Base-by-base conservation (phyloP, 1,140 invertebrate genomes). In the Zelostemma sp. region DNA sequence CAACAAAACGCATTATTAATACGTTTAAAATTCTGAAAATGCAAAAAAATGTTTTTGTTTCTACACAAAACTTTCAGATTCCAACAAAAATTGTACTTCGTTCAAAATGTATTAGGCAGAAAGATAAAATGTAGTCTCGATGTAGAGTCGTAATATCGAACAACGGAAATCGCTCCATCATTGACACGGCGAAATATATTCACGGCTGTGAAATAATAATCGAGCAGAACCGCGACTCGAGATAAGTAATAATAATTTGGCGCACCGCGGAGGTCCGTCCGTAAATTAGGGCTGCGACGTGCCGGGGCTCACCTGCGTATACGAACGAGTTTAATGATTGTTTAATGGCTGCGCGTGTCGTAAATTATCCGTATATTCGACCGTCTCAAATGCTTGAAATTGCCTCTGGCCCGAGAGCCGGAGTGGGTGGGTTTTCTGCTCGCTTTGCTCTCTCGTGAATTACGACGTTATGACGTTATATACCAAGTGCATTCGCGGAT, bases 291-390 rank as follows among this genome's bases (percentile, higher is more conserved):
- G 60, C 59, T 64, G 74, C 72, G 81, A 84, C 81, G 76, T 81
- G 78, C 55, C 75, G 49, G 76, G 69, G 66, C 76, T 81, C 82
- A 81, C 83, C 80, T 83, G 81, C 82, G 79, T 78, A 82, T 81
- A 77, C 80, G 80, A 84, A 85, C 82, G 80, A 83, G 82, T 85
- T 85, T 85, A 85, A 85, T 85, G 84, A 85, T 85, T 85, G 84
- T 85, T 85, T 85, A 85, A 85, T 85, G 83, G 80, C 75, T 78
- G 74, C 74, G 74, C 75, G 77, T 80, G 79, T 84, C 82, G 76
- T 85, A 85, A 85, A 85, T 85, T 85, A 85, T 81, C 78, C 80
- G 77, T 77, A 74, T 81, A 83, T 83, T 82, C 82, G 82, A 82
- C 68, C 76, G 80, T 82, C 78, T 82, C 80, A 80, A 84, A 84